Base-by-base conservation (phyloP, 2,797 vertebrate genomes). In the Sciaenops ocellatus region DNA sequence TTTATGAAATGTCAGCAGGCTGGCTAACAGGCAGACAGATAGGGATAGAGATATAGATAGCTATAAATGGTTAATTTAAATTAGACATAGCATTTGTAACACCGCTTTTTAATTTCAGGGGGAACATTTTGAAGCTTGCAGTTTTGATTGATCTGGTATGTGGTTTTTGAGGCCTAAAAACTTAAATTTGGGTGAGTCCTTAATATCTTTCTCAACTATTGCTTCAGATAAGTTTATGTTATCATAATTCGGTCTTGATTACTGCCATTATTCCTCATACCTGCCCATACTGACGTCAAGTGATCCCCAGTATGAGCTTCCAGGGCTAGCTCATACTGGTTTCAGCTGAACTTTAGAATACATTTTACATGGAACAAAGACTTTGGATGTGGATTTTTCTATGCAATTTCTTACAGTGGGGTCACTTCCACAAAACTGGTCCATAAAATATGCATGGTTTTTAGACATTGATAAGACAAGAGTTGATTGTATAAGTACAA, bases 1-100 rank as follows among this genome's bases (percentile, higher is more conserved):
- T 72, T 78, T 20, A 73, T 52, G 41, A 73, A 77, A 73, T 47
- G 84, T 90, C 82, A 86, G 88, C 89, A 75, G 83, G 83, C 79
- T 88, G 81, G 81, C 84, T 77, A 70, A 76, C 55, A n/a, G 68
- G 55, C 64, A 67, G 20, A 71, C 22, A 47, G 26, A 67, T 17
- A 38, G 34, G 34, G 8, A 38, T 9, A 38, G 8, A 38, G 34
- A 38, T 38, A 38, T 38, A 30, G 12, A 41, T 72, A 22, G 17
- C 28, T 65, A 22, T 48, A 24, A 50, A 57, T 20, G 22, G 13
- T 60, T 24, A 61, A n/a, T 69, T 63, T 65, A 42, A 71, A 61
- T 18, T 10, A 44, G 16, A 15, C 11, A n/a, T 15, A n/a, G 2
- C 4, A 60, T 59, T 28, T 77, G 41, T 73, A 11, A 57, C 52